Conservation (phyloP, 2,888 invertebrate genomes). For the Chloromyia formosa region DNA sequence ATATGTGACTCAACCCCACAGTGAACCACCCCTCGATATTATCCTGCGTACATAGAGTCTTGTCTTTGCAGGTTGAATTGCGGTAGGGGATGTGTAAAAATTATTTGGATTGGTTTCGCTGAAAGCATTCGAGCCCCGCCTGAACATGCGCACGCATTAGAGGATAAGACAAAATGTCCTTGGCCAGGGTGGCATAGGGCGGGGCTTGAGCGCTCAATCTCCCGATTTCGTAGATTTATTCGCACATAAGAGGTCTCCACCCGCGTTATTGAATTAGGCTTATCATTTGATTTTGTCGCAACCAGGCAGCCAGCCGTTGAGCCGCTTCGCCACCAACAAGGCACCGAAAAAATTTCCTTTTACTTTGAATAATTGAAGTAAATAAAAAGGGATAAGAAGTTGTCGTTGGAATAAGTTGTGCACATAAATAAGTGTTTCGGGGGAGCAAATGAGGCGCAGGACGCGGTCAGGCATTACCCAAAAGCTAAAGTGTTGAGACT, state of each 20-base stretch:
- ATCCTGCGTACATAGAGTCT: neutral
- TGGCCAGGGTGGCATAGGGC: neutral
- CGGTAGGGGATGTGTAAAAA: neutral
- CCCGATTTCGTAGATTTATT: slow-evolving; percentile 44
- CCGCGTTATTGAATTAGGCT: slow-evolving; percentile 53
- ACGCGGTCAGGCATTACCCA: neutral
- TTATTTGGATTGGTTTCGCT: slow-evolving; percentile 12
- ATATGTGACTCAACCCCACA: slow-evolving; percentile 5
- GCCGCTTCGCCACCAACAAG: slow-evolving; percentile 42
- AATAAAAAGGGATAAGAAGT: slow-evolving; percentile 48
- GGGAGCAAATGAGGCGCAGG: slow-evolving; percentile 22
- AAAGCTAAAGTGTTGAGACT: neutral
- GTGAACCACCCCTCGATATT: neutral
- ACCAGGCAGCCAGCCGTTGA: slow-evolving; percentile 51
- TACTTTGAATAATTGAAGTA: slow-evolving; percentile 49
- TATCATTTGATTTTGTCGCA: slow-evolving; percentile 53
- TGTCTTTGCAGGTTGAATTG: neutral
- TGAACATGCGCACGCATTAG: neutral
- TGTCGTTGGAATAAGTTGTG: slow-evolving; percentile 42
- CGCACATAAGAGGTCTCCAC: slow-evolving; percentile 50
- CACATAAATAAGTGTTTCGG: slow-evolving; percentile 43
- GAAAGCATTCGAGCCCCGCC: slow-evolving; percentile 23
- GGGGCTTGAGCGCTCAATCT: too few relatives aligned
- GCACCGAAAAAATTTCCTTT: slow-evolving; percentile 44
- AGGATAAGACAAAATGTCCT: neutral